Evolutionary conservation across 23 tunicate genomes (phyloP).

Genomic region (Halocynthia roretzi): DNA sequence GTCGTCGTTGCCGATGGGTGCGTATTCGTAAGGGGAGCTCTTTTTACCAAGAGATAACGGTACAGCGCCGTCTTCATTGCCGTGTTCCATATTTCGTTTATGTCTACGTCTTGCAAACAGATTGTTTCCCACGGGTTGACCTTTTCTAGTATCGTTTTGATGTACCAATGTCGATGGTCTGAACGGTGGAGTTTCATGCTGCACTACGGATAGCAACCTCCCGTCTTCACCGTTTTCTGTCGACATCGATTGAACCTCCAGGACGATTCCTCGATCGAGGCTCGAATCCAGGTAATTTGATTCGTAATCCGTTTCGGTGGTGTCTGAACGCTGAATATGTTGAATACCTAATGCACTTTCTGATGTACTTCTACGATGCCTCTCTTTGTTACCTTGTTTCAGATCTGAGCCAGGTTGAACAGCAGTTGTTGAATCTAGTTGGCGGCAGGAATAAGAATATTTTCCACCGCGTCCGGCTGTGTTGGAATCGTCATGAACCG

Average conservation of each 20-base stretch:
- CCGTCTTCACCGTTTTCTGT: slow-evolving; percentile 12
- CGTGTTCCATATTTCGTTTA: not conserved
- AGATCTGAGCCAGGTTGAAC: not conserved
- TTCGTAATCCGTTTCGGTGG: not conserved
- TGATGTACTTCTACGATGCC: slow-evolving; percentile 3
- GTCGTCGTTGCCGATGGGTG: slow-evolving; percentile 10
- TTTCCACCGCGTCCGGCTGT: not conserved
- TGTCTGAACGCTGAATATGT: not conserved
- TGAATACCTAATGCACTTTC: not conserved
- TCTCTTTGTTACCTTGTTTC: not conserved
- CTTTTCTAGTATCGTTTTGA: slow-evolving; percentile 4
- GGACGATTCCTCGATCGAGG: not conserved
- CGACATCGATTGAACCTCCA: slow-evolving; percentile 7
- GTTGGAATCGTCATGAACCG: not conserved
- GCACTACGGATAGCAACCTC: not conserved
- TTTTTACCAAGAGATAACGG: not conserved
- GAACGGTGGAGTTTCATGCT: not conserved
- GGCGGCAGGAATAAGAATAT: not conserved
- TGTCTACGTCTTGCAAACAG: not conserved
- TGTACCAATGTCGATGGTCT: not conserved
- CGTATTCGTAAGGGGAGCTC: slow-evolving; percentile 8
- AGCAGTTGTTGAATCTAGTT: not conserved
- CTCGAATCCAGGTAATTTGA: not conserved
- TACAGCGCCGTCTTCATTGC: not conserved
- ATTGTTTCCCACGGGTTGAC: not conserved